Conservation (phyloP, 1,140 invertebrate species). For the Leptinotarsa undecemlineata region DNA sequence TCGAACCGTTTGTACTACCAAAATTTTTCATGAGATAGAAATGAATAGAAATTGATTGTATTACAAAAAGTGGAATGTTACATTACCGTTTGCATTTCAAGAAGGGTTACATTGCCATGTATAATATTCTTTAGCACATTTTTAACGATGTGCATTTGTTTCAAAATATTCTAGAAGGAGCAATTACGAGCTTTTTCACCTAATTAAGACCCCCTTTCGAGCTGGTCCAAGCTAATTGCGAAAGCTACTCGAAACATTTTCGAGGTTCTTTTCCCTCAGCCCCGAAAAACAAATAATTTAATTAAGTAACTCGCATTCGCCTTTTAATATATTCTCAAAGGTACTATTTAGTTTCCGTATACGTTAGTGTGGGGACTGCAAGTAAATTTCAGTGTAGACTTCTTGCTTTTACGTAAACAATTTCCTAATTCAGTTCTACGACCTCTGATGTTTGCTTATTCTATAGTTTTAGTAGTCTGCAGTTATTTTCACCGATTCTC, state of each 20-base stretch:
- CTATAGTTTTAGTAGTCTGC: background rate
- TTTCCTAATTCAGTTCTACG: background rate
- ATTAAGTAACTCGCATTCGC: background rate
- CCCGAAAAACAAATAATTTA: background rate
- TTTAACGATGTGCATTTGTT: no score
- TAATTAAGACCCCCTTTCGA: background rate
- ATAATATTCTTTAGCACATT: no score
- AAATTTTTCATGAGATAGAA: no score
- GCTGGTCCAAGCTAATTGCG: background rate
- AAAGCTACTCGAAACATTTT: conserved; percentile 3
- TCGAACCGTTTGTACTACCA: no score
- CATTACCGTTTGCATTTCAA: no score
- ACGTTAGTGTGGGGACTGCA: background rate
- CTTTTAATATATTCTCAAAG: conserved; percentile 6
- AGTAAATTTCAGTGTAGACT: background rate
- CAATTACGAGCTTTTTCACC: background rate
- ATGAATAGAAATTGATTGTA: no score
- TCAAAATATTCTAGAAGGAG: no score
- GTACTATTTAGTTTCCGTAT: conserved; percentile 2
- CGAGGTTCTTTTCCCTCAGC: background rate
- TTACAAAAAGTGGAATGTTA: no score
- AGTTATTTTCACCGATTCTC: background rate
- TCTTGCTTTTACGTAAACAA: background rate
- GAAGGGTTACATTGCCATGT: no score
- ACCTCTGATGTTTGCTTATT: conserved; percentile 6